Evolutionary conservation across 2,888 invertebrate genomes (phyloP), one percentile per base, ranked within the genome.

Genomic region (Drosophila bunnanda): DNA sequence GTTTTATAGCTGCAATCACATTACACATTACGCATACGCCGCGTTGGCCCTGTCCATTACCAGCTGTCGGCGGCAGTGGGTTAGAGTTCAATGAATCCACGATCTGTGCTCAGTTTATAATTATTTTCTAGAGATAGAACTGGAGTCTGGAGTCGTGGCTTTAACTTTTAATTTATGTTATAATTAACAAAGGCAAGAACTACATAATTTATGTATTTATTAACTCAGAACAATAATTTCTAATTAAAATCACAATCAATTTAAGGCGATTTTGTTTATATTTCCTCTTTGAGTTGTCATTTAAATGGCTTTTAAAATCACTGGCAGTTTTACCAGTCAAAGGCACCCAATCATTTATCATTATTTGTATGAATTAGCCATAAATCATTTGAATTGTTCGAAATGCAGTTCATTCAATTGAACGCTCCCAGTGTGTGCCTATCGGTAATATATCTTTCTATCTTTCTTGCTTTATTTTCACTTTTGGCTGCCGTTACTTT

Each of bases 21-120:
- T 70, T 68, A 70, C 82, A 38, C 72, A 87, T 70, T 68, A 70
- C 82, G 34, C 72, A 88, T 88, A 85, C 88, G 88, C 69, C 78
- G 28, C 43, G 73, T 75, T 55, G 22, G 64, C 65, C 56, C 43
- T 22, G 17, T 22, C 53, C 56, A 48, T 52, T 57, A 50, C 59
- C 55, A 55, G 41, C 56, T 58, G 66, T 60, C 53, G 67, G 12
- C 56, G 67, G 17, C 80, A 72, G 60, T 75, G 44, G 70, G 80
- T 82, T 83, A 65, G 68, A 86, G 83, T 88, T 88, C 77, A 83
- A 80, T 72, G 86, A 48, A 48, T 56, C 65, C 34, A 30, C 20
- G 36, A 54, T 28, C 32, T 46, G 30, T 32, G 30, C 13, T 17
- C 13, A 9, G 41, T 22, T 34, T 34, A 2, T 34, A 34, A 56